Evolutionary conservation across 2,797 vertebrate species (phyloP), one percentile per base, ranked within the genome.

Genomic region (Mormyrus proboscirostris): DNA sequence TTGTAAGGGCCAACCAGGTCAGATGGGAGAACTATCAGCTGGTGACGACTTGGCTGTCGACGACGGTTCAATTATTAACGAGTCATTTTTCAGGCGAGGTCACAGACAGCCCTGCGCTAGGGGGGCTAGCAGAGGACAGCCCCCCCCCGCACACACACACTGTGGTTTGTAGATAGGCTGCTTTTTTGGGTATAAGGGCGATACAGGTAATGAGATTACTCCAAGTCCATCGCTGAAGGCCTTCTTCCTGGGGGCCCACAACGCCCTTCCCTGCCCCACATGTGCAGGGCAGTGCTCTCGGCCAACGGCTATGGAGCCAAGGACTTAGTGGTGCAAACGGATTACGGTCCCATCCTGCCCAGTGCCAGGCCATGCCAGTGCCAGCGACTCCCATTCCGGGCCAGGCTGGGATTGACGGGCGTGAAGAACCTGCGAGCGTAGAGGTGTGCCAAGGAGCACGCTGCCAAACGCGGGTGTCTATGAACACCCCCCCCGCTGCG

Each of bases 151-250:
- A 59, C 7, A 59, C 57, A 9, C 0, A 92, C n/a, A 93, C 89
- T 87, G 92, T 90, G 92, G 93, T 91, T 91, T 93, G 93, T 90
- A 38, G 65, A 73, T 73, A 38, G 33, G 29, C 12, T 38, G 65
- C 29, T 73, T 89, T 65, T 93, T 93, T 16, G 49, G 94, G 94
- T 95, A 93, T 90, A 94, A 93, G 93, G 88, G 47, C 84, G 94
- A 93, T 95, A 91, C 90, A 95, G 94, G 94, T 95, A 96, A 96
- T 95, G 91, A 93, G 94, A 96, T 96, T 95, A 95, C 93, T 95
- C 93, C 94, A 92, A 94, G 95, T 95, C 95, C 95, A 91, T 92
- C 92, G 95, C 95, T 94, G 93, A 88, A 94, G 94, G 93, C 94
- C 92, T 93, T 92, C 89, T 91, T 92, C 90, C 79, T 73, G 92